These are phyloP conservation scores for Hystrix brachyura DNA, from an alignment of 2,113 vertebrate species.

Conservation along the genomic window DNA sequence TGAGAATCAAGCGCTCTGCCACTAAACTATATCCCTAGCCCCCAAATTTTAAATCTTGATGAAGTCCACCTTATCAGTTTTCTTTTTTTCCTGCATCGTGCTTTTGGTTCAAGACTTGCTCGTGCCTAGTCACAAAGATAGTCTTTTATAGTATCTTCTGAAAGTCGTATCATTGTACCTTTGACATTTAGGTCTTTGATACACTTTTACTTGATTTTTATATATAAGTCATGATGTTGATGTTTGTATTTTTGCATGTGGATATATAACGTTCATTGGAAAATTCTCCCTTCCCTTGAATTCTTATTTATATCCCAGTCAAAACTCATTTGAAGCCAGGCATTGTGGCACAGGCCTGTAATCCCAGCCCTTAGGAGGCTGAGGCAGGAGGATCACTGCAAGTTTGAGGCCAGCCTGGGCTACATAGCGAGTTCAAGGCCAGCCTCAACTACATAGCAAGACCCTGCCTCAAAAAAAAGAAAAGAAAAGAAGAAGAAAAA, in stretches of 20 bases:
- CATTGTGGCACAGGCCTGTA: not conserved
- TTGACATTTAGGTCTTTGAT: not conserved
- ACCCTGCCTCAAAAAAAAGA: not conserved
- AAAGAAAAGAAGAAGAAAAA: not conserved
- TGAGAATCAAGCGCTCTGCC: not conserved
- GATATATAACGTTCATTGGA: not conserved
- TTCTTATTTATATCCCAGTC: not conserved
- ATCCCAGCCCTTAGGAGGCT: not conserved
- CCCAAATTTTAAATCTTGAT: not conserved
- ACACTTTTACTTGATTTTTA: not conserved
- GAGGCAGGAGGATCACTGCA: not conserved
- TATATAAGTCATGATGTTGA: not conserved
- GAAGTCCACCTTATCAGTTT: not conserved
- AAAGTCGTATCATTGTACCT: not conserved
- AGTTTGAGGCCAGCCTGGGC: not conserved
- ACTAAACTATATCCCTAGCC: not conserved
- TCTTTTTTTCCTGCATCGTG: not conserved
- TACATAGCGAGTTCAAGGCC: not conserved
- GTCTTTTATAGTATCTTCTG: not conserved
- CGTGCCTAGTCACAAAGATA: not conserved
- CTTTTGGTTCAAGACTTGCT: not conserved
- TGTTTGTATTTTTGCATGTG: not conserved
- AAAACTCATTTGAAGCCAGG: not conserved
- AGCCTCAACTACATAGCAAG: not conserved
- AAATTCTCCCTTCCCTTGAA: not conserved